Evolutionary conservation across 1,140 invertebrate genomes (phyloP).

Genomic region (Pseudachorutes palmiensis): DNA sequence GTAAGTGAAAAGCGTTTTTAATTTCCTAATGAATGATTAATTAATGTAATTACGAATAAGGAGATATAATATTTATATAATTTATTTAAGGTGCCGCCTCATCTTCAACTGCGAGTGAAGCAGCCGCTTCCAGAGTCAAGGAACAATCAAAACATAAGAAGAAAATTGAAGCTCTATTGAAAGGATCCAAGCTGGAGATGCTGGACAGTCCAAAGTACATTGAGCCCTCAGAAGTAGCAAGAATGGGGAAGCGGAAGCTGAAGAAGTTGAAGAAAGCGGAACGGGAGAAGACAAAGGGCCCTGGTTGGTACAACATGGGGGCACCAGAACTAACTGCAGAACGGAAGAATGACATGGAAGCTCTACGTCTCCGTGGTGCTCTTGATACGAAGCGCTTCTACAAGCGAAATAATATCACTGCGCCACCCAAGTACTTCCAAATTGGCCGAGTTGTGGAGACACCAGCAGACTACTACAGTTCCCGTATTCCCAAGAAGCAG

Average conservation of each 20-base stretch:
- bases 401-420: slow-evolving; percentile 80
- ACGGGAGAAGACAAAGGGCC: slow-evolving; percentile 67
- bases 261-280: slow-evolving; percentile 38
- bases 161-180: background rate
- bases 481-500: slow-evolving; percentile 70
- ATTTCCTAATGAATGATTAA: no score
- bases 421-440: slow-evolving; percentile 85
- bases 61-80: no score
- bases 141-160: background rate
- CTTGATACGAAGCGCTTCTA: slow-evolving; percentile 89
- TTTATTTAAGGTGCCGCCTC: no score
- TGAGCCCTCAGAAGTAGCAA: background rate
- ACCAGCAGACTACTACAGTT: slow-evolving; percentile 52
- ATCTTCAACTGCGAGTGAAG: no score
- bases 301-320: slow-evolving; percentile 76
- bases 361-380: slow-evolving; percentile 84
- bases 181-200: background rate
- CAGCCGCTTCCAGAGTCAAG: no score
- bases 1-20: no score
- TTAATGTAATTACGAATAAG: no score
- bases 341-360: slow-evolving; percentile 70
- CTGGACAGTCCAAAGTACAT: slow-evolving; percentile 2
- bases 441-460: slow-evolving; percentile 50
- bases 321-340: slow-evolving; percentile 82
- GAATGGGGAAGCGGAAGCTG: slow-evolving; percentile 16